Evolutionary conservation across 1,140 invertebrate genomes (phyloP), one percentile per base, ranked within the genome.

Genomic region (Drosophila tsacasi): DNA sequence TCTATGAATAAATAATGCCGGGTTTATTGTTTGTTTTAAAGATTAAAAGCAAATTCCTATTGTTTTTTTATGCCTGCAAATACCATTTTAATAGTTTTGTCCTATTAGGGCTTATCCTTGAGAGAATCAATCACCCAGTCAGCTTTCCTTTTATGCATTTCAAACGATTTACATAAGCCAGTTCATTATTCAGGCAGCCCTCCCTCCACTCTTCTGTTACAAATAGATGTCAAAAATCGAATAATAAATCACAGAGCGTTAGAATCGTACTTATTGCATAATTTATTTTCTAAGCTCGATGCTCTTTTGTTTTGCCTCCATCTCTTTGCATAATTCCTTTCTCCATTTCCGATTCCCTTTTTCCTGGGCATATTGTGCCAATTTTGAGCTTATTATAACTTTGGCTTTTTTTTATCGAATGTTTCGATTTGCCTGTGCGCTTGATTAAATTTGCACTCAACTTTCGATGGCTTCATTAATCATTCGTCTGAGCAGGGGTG

Each of bases 381-480:
- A 87, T 89, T 85, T 81, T 39, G 54, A 90, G 85, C 85, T 90
- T 89, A 90, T 90, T 85, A 90, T 76, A 89, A 90, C 67, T 90
- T 84, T 49, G 7, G 23, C 49, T 19, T 59, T 32, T 74, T 87
- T 78, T 49, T 17, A 39, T 52, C 55, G 66, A 73, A 79, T 90
- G 81, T 90, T 90, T 81, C 75, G 78, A 85, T 90, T 79, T 79
- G 79, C 73, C 77, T 82, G 78, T 67, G 71, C 82, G 85, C 85
- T 90, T 90, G 85, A 90, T 90, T 90, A 90, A 90, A 90, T 90
- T 89, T 90, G 58, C 73, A 67, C 85, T 68, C 81, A 76, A 85
- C 71, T 90, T 90, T 79, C 66, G 71, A 67, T 65, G 76, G 85
- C 76, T 90, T 90, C 85, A 90, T 90, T 90, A 90, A 90, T 90